A percentile compares a stretch with the other conserved stretches of the same genome.
These are phyloP conservation scores for Leptinotarsa peninsularis DNA, from an alignment of 2,888 invertebrate genomes.

Conservation along the genomic window DNA sequence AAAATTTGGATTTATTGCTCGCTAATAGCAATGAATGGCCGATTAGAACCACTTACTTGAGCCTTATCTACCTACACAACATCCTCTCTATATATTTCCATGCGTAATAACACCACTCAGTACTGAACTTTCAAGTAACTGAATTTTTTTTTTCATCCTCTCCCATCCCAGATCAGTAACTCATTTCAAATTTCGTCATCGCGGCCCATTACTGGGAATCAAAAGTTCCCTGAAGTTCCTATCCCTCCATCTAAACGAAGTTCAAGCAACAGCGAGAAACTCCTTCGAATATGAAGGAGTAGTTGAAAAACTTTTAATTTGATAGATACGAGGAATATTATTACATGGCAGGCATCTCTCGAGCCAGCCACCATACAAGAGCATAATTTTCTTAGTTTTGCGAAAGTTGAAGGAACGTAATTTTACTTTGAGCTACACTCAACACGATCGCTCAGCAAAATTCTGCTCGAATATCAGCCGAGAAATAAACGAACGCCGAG, in stretches of 20 bases:
- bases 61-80: no score
- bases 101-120: no score
- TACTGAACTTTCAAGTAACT: background rate
- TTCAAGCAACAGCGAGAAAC: slow-evolving; percentile 36
- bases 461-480: slow-evolving; percentile 36
- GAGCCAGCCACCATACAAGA: slow-evolving; percentile 51
- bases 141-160: background rate
- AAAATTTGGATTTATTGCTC: no score
- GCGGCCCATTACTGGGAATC: background rate
- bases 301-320: slow-evolving; percentile 45
- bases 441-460: slow-evolving; percentile 53
- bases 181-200: background rate
- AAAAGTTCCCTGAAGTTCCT: slow-evolving; percentile 10
- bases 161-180: background rate
- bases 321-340: slow-evolving; percentile 45
- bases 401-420: slow-evolving; percentile 64
- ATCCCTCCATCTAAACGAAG: slow-evolving; percentile 23
- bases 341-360: slow-evolving; percentile 44
- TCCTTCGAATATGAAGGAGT: slow-evolving; percentile 36
- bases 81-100: no score
- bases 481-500: slow-evolving; percentile 42
- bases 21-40: no score
- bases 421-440: slow-evolving; percentile 65
- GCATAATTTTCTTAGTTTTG: slow-evolving; percentile 65
- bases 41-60: no score